Evolutionary conservation across 2,888 invertebrate species (phyloP), one percentile per base, ranked within the genome.

Genomic region (Athalia cordata): DNA sequence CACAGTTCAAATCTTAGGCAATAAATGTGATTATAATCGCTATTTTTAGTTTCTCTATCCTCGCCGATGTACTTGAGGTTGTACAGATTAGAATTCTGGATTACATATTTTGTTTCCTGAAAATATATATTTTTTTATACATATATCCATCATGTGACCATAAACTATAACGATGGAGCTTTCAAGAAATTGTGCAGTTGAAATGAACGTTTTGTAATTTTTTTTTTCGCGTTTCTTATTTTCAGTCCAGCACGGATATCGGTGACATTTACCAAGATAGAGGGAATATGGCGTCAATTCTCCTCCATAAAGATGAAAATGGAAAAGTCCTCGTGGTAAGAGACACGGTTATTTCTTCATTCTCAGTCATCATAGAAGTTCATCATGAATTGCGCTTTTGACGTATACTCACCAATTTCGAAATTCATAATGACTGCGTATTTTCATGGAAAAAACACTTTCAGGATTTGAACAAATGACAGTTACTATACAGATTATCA

Each of bases 201-300:
- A 4, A 3, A 55, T 55, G 4, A 55, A 8, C 55, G 55, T 4
- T 84, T 82, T 81, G 83, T 82, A 68, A 77, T 52, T n/a, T 29
- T 29, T 29, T 29, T 29, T 29, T 29, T n/a, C n/a, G n/a, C 29
- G 29, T 29, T 29, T 29, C 29, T 29, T 29, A 2, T 29, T 84
- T 83, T 57, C 92, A 92, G 87, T 86, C 91, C 80, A 92, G 92
- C 76, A 94, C 94, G 84, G 95, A 96, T 80, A 92, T 97, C 79
- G 98, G 97, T 13, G 96, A 96, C 81, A 93, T 96, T 64, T 98
- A 96, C 91, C 97, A 98, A 90, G 98, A 98, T 90, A 94, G 95
- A 86, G 92, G 93, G 81, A 96, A 95, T 86, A 95, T 96, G 91
- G 97, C 98, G 8, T 97, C 98, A 4, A 93, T 98, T 85, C 92